Base-by-base conservation (phyloP, 2,797 vertebrate genomes). In the Momotus momota region DNA sequence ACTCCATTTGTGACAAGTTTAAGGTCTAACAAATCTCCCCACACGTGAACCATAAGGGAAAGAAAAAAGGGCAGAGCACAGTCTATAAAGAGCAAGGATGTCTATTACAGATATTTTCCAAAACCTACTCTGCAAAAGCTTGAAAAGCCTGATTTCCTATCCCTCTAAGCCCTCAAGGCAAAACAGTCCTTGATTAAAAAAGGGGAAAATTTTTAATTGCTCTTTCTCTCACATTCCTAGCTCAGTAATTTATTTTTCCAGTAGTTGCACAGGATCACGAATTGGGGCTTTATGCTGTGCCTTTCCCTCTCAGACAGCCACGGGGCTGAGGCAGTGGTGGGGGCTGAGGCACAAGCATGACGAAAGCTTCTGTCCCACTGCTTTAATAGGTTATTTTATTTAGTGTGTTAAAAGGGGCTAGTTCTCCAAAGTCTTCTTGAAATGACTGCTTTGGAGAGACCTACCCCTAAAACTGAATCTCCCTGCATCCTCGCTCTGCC, bases 201-300 rank as follows among this genome's bases (percentile, higher is more conserved):
- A 70, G 45, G 79, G 69, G 14, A 7, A 16, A 48, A 61, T 69
- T 55, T 81, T 94, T 97, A 97, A 97, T 97, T 97, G 92, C 75
- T 57, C 94, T 94, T 96, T 96, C 90, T 96, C 70, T 97, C 81
- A 66, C 70, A 78, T 89, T 86, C 51, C 41, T 67, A 35, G 46
- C 75, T 93, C 46, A 69, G 90, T 88, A 94, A 96, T 91, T 96
- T 95, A 71, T 97, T 96, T 97, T 96, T 87, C 88, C 90, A 94
- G 96, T 77, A 96, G 84, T 48, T 91, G 91, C 80, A 88, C 58
- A 58, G 70, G 81, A 62, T 88, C 38, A 23, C 73, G 88, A 46
- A 48, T 51, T 84, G 72, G 65, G 60, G 81, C 92, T 97, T 93
- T 92, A 55, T 67, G 93, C 93, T 93, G 70, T 83, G 45, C 45